Evolutionary conservation across 2,888 invertebrate species (phyloP).

Genomic region (Bugula neritina): DNA sequence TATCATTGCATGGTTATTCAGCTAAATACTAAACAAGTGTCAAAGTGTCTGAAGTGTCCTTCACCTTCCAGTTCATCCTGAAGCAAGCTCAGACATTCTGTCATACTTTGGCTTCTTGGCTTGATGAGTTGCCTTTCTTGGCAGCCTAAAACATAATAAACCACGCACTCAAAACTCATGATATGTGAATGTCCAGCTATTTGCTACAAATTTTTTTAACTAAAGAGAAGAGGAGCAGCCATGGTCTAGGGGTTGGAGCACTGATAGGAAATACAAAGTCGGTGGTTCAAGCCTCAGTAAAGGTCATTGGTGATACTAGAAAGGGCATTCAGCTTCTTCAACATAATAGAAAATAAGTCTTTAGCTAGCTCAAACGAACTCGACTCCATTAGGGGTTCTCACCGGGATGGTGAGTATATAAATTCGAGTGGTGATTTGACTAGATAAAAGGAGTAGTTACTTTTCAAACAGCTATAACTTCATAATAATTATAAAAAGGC

Average conservation of each 20-base stretch:
- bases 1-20: too few relatives aligned
- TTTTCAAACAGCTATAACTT: too few relatives aligned
- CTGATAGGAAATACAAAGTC: background rate
- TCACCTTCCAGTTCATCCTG: conserved; percentile 22
- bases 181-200: background rate
- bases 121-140: background rate
- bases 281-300: background rate
- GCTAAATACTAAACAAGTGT: too few relatives aligned
- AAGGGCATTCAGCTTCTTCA: background rate
- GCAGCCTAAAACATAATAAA: background rate
- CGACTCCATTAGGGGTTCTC: too few relatives aligned
- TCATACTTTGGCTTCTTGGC: conserved; percentile 13
- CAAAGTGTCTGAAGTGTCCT: too few relatives aligned
- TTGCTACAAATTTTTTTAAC: background rate
- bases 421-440: too few relatives aligned
- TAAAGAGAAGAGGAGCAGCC: background rate
- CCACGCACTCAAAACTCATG: background rate
- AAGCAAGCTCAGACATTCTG: conserved; percentile 24
- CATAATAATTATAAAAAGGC: too few relatives aligned
- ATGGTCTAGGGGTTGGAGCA: background rate
- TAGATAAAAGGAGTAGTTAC: too few relatives aligned
- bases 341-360: too few relatives aligned
- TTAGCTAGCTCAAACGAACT: too few relatives aligned
- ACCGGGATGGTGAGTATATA: too few relatives aligned
- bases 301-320: background rate